These are phyloP conservation scores for Hydrolagus affinis DNA, from an alignment of 2,113 vertebrate species.

Conservation along the genomic window DNA sequence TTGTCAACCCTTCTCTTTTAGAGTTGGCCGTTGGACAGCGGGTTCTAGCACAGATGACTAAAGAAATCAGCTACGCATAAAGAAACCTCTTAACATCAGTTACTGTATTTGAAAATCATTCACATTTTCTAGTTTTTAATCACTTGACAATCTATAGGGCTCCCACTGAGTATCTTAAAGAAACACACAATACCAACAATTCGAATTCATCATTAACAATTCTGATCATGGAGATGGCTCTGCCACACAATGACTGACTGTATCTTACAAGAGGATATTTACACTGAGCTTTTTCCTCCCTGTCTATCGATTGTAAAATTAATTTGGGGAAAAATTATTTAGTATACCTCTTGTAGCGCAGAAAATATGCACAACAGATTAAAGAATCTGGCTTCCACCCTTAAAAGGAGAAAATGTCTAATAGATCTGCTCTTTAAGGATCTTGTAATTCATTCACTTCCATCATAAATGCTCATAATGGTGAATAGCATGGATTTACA, in stretches of 20 bases:
- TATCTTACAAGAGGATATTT: conserved; percentile 20
- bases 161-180: conserved; percentile 20
- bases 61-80: conserved; percentile 18
- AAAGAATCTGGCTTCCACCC: not conserved
- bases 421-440: not conserved
- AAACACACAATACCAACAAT: conserved; percentile 17
- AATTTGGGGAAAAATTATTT: not conserved
- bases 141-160: not conserved
- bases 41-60: not conserved
- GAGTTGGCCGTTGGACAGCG: not conserved
- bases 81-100: conserved; percentile 26
- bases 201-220: conserved; percentile 27
- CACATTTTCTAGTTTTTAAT: conserved; percentile 16
- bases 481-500: not conserved
- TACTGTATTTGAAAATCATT: conserved; percentile 21
- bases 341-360: not conserved
- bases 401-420: not conserved
- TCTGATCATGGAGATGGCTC: conserved; percentile 14
- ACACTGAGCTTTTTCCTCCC: no score
- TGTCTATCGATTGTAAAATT: not conserved
- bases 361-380: not conserved
- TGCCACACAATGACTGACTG: not conserved
- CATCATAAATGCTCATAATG: not conserved
- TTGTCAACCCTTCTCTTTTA: conserved; percentile 12
- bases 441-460: not conserved